A percentile compares a stretch with the other conserved stretches of the same genome.
Conservation (phyloP, 2,888 invertebrate genomes). For the Drosophila colorata region DNA sequence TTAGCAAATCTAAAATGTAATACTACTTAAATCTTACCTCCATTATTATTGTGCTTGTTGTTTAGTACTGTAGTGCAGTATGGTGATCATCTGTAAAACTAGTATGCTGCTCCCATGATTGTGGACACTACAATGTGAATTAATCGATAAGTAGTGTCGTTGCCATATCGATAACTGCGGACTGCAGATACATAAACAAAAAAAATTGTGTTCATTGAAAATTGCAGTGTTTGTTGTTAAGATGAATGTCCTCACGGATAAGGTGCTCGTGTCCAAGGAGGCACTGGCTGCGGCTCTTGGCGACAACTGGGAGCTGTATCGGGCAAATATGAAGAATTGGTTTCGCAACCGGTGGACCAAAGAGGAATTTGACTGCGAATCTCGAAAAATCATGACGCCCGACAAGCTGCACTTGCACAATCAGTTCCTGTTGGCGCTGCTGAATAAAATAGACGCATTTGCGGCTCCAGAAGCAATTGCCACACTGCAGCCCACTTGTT, state of each 20-base stretch:
- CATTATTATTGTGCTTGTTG: constrained; percentile 38
- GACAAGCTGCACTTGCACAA: constrained; percentile 94
- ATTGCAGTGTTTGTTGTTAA: neutral
- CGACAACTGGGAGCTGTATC: constrained; percentile 90
- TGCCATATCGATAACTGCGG: neutral
- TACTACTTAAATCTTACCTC: constrained; percentile 28
- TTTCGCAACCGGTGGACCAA: constrained; percentile 91
- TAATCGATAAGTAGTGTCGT: constrained; percentile 24
- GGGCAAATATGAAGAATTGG: constrained; percentile 91
- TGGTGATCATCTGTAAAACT: neutral
- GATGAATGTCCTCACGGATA: constrained; percentile 80
- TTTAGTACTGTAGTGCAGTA: constrained; percentile 14
- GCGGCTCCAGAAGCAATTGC: constrained; percentile 65
- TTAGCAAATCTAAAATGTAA: neutral
- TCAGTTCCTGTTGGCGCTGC: constrained; percentile 91
- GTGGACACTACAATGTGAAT: constrained; percentile 9
- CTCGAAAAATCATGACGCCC: constrained; percentile 89
- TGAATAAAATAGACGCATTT: constrained; percentile 89
- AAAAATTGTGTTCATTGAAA: constrained; percentile 1
- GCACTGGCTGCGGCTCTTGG: constrained; percentile 86
- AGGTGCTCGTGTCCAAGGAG: constrained; percentile 79
- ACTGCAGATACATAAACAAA: constrained; percentile 2
- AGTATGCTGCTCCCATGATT: neutral
- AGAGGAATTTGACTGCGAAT: constrained; percentile 93
- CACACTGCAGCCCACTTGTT: constrained; percentile 29